Evolutionary conservation across 2,113 vertebrate species (phyloP).

Genomic region (Pollachius pollachius): DNA sequence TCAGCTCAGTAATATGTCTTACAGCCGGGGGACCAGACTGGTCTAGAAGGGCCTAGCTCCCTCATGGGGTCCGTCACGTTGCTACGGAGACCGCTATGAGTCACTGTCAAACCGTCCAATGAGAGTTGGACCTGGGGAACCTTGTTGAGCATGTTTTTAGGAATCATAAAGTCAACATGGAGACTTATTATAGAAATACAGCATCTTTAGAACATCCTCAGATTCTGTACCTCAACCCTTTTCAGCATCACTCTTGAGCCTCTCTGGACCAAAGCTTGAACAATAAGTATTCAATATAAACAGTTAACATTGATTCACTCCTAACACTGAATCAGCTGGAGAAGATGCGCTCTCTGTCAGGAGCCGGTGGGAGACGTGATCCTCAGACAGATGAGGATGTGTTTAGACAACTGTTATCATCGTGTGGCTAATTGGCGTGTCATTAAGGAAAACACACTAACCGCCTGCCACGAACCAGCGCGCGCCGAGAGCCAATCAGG

Average conservation of each 20-base stretch:
- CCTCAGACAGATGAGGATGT: slow-evolving; percentile 39
- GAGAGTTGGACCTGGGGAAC: too few species aligned
- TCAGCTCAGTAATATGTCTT: slow-evolving; percentile 37
- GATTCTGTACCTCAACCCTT: too few species aligned
- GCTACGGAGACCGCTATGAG: slow-evolving; percentile 40
- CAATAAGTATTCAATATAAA: not conserved
- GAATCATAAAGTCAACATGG: too few species aligned
- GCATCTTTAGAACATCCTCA: too few species aligned
- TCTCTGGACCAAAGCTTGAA: not conserved
- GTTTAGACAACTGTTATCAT: slow-evolving; percentile 67
- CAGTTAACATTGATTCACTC: not conserved
- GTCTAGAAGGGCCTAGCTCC: slow-evolving; percentile 44
- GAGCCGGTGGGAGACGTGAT: too few species aligned
- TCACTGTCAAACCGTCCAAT: not conserved
- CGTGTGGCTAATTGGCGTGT: slow-evolving; percentile 72
- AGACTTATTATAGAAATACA: too few species aligned
- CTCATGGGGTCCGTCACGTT: slow-evolving; percentile 50
- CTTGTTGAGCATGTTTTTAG: too few species aligned
- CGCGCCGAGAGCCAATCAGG: slow-evolving; percentile 50
- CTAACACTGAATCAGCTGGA: not conserved
- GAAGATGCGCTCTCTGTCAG: not conserved
- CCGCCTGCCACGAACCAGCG: slow-evolving; percentile 32
- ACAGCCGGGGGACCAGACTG: slow-evolving; percentile 51
- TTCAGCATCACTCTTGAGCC: not conserved
- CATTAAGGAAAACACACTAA: slow-evolving; percentile 64